Percentiles rank a stretch among this genome's conserved stretches.
These are phyloP conservation scores for Hydrocynus forskahlii DNA, from an alignment of 2,797 vertebrate genomes.

Conservation along the genomic window DNA sequence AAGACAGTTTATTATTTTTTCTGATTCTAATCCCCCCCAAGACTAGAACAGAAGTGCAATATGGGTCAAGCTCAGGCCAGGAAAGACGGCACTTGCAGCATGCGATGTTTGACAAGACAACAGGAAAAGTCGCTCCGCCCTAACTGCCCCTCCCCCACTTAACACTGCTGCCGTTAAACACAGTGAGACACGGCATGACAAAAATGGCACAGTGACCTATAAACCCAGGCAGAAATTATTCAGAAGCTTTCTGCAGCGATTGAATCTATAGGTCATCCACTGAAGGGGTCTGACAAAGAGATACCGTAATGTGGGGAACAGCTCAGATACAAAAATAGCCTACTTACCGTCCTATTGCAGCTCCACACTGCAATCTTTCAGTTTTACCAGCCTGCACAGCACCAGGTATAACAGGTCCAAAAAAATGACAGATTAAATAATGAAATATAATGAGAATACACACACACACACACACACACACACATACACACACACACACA, in stretches of 20 bases:
- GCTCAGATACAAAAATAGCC: not conserved
- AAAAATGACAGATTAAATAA: not conserved
- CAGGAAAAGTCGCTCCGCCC: conserved; percentile 38
- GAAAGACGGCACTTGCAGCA: conserved; percentile 46
- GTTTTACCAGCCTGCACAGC: not conserved
- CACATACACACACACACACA: too few species aligned
- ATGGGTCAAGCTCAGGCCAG: conserved; percentile 48
- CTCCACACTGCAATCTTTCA: not conserved
- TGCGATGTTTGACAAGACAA: conserved; percentile 52
- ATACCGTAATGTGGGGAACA: not conserved
- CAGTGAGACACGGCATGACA: conserved; percentile 51
- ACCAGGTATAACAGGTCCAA: not conserved
- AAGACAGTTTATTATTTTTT: conserved; percentile 9
- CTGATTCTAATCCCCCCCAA: conserved; percentile 27
- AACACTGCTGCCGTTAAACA: conserved; percentile 55
- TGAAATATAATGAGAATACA: too few species aligned
- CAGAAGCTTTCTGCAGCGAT: conserved; percentile 70
- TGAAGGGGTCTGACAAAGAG: conserved; percentile 31
- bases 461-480: not conserved
- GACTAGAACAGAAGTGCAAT: conserved; percentile 35
- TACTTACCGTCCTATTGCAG: not conserved
- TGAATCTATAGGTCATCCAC: conserved; percentile 67
- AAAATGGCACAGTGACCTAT: conserved; percentile 77
- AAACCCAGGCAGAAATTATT: conserved; percentile 74
- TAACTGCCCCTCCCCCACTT: conserved; percentile 39